Base-by-base conservation (phyloP, 2,797 vertebrate genomes). In the Cheirogaleus major region DNA sequence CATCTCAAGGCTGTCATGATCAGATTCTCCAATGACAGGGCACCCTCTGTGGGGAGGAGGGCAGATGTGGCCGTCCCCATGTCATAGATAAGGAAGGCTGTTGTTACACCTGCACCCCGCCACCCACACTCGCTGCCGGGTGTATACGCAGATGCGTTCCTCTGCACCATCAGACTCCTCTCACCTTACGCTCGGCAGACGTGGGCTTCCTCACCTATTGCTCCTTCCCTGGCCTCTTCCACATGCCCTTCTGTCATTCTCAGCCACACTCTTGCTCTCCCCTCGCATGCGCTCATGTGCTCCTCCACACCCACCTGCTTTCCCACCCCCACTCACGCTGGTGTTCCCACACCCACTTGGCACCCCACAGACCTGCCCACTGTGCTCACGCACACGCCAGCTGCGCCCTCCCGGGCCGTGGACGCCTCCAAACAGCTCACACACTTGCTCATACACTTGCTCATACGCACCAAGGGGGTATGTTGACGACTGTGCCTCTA, bases 11-110 rank as follows among this genome's bases (percentile, higher is more conserved):
- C 55, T 75, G 84, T 69, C 18, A 0, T 32, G 41, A 70, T 88
- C 78, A 25, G 23, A 63, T 48, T 91, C 89, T 95, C 88, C 59
- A 75, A 41, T 70, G 86, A 43, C 48, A 78, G 87, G 80, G 91
- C 30, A 27, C 43, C n/a, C 13, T 63, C 61, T 25, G 12, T 1
- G 61, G 88, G 79, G 18, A 10, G n/a, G n/a, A 90, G 59, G 90
- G 85, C 61, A 61, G 84, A 55, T 3, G 3, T 30, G 59, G 12
- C 50, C 78, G 1, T 7, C 17, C 48, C 14, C 7, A 2, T 14
- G 52, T 61, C 91, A 38, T 0, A 85, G 87, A 48, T 20, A n/a
- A 87, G 78, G 43, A 59, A 13, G 43, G 75, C 52, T 57, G 52
- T 38, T 3, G 35, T 80, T 45, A 17, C 13, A 1, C 0, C 0